phyloP scores from a whole-genome alignment of 1,140 invertebrate species.

The Odontomachus brunneus region DNA sequence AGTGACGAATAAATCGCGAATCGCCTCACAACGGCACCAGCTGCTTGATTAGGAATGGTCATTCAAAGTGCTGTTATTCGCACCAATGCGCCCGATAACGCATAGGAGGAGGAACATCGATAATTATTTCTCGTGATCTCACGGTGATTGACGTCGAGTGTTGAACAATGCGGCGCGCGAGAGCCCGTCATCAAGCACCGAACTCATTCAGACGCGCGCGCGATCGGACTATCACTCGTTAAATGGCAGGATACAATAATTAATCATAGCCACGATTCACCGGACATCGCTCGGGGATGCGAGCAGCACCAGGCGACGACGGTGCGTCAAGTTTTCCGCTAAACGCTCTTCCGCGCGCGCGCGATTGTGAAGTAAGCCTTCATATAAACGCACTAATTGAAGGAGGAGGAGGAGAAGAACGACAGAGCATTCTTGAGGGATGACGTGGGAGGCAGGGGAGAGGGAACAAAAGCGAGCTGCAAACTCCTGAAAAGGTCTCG shows the following conservation, averaged over 20 bases:
- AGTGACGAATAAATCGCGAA: too few relatives aligned
- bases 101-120: neutral
- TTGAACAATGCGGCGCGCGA: conserved; percentile 29
- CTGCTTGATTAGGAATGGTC: conserved; percentile 3
- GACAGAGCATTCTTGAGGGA: neutral
- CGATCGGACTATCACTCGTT: conserved; percentile 5
- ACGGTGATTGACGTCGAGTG: conserved; percentile 35
- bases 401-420: neutral
- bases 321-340: neutral
- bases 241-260: conserved; percentile 27
- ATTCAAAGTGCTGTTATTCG: neutral
- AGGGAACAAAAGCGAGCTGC: conserved; percentile 3
- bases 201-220: neutral
- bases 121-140: conserved; percentile 26
- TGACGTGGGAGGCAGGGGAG: neutral
- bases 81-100: neutral
- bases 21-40: too few relatives aligned
- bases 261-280: conserved; percentile 27
- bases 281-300: conserved; percentile 14
- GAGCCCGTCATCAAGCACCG: neutral
- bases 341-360: neutral
- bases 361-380: neutral
- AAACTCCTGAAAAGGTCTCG: neutral
- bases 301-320: neutral
- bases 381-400: conserved; percentile 20